Base-by-base conservation (phyloP, 1,140 invertebrate species). In the Drosophila pseudoananassae region DNA sequence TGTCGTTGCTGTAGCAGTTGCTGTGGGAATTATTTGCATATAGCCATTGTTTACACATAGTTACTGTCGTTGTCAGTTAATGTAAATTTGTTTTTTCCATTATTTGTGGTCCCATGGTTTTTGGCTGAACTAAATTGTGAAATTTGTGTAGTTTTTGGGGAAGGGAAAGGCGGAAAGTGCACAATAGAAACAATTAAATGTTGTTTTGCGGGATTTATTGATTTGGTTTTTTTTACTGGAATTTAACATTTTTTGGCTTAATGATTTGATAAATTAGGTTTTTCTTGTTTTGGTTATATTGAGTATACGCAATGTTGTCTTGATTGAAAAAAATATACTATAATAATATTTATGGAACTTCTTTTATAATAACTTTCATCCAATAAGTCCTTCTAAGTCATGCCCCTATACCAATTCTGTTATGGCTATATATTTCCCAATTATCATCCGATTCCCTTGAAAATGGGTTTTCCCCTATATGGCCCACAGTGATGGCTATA, bases 1-100 rank as follows among this genome's bases (percentile, higher is more conserved):
- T 20, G 47, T 33, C 31, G 14, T 68, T 68, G 59, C 38, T 47
- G 40, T 55, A 61, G 29, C 46, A 33, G n/a, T 68, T 68, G 58
- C 38, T 47, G 40, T 66, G 65, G 29, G 50, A 54, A 47, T 66
- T 66, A 54, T 46, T 66, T 31, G 50, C 65, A 68, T 69, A 61
- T 40, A n/a, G 29, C 63, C 40, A 38, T 68, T 68, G 65, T 68
- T 69, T 69, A 68, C 65, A 69, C 65, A 55, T 69, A 68, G 65
- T 69, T 40, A 69, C 50, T 69, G 65, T 56, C 65, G 33, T 47
- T 69, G 65, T 68, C 65, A 69, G 63, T 69, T 69, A 69, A 68
- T 69, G 65, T 69, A 69, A 69, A 69, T 69, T 68, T 69, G 17
- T 36, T 66, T 69, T 68, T 31, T 38, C 9, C 57, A 61, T 25